Evolutionary conservation across 2,113 vertebrate genomes (phyloP), one percentile per base, ranked within the genome.

Genomic region (Picathartes gymnocephalus): DNA sequence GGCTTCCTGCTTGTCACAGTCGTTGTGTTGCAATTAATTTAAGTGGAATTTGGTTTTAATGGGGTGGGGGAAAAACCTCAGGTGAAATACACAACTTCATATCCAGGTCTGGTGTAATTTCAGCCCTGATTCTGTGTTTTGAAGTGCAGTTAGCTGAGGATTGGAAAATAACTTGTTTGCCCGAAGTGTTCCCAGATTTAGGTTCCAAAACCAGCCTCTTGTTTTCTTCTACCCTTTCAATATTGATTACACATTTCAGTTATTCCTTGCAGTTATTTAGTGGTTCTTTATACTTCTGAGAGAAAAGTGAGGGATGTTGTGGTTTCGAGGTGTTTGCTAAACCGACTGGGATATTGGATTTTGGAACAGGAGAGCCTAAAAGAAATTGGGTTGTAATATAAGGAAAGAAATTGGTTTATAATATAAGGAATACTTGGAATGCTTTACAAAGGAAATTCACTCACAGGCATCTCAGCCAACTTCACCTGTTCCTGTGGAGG

Each of bases 151-250:
- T 42, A 42, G 33, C 39, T 51, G 40, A 45, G 57, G 72, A 45
- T 17, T 60, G 50, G 58, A 68, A 82, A 86, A 74, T 24, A 82
- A 33, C 18, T 58, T 7, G 8, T 48, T 65, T 53, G 13, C n/a
- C 28, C 24, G 4, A 76, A 64, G 30, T 33, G 24, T 64, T 56
- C 53, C 53, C 53, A 69, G 80, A 44, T 72, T 33, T 23, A 9
- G 0, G 0, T 44, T 83, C 39, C 23, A 17, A 21, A 39, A 44
- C 5, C n/a, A 61, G 25, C 31, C 1, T 1, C 37, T 70, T 39
- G 24, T 53, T 82, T 90, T 48, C 42, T 82, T 60, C 19, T 39
- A 31, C 51, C 19, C 48, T 66, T 57, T 51, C 50, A 31, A 1
- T 28, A 54, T 3, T 35, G 24, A 4, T 39, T 21, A 50, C 4